A percentile compares a stretch with the other conserved stretches of the same genome.
phyloP scores from a whole-genome alignment of 2,888 invertebrate genomes.

The Lathronympha strigana region DNA sequence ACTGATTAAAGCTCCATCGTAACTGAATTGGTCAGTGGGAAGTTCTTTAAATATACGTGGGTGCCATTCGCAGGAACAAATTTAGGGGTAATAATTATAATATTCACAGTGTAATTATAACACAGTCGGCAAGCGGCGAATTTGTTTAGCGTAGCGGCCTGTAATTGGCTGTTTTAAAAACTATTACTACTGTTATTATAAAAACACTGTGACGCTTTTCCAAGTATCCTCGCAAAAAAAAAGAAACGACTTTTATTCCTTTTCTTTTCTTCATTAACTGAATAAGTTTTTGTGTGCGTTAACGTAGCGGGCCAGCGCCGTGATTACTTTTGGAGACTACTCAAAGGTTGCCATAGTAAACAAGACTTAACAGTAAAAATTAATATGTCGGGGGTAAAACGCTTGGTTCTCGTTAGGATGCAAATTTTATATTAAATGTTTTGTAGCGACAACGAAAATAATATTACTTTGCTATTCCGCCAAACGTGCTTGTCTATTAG shows the following conservation, averaged over 20 bases:
- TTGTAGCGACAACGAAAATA: too few species aligned
- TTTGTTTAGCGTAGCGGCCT: neutral
- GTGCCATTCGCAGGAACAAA: neutral
- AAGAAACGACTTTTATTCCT: neutral
- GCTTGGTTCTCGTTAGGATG: too few species aligned
- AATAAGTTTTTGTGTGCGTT: conserved; percentile 30
- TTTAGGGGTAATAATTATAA: conserved; percentile 2
- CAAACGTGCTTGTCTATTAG: too few species aligned
- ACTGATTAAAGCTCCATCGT: conserved; percentile 28
- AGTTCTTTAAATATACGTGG: neutral
- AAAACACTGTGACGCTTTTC: conserved; percentile 10
- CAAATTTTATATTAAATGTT: too few species aligned
- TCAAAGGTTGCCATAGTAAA: conserved; percentile 14
- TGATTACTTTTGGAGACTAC: conserved; percentile 9
- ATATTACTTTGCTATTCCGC: too few species aligned
- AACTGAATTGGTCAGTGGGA: conserved; percentile 34
- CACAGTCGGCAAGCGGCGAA: too few species aligned
- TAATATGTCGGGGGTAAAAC: neutral
- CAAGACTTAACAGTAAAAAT: neutral
- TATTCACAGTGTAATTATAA: conserved; percentile 15
- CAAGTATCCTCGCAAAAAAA: conserved; percentile 13
- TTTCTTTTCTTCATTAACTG: conserved; percentile 22
- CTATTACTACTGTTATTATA: neutral
- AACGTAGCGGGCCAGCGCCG: conserved; percentile 20
- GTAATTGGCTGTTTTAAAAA: neutral